Evolutionary conservation across 1,140 invertebrate species (phyloP).

Genomic region (Telenomus remus): DNA sequence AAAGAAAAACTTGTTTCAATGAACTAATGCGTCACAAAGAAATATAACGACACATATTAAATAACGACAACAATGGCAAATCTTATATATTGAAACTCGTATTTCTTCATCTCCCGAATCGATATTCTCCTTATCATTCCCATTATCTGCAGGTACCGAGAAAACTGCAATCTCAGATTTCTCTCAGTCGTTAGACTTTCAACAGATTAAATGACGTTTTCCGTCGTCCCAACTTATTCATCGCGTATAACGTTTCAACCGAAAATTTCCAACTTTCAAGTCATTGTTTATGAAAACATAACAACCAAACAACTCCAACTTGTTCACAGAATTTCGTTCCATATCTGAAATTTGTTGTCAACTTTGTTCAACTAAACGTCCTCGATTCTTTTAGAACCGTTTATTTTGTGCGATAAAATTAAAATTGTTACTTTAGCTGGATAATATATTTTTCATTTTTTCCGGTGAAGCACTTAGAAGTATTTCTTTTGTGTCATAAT

Average conservation of each 20-base stretch:
- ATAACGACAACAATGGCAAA: constrained; percentile 30
- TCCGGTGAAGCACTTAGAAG: not conserved
- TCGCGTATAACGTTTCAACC: constrained; percentile 2
- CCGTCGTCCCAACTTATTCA: constrained; percentile 15
- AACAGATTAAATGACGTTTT: constrained; percentile 49
- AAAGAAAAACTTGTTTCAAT: constrained; percentile 20
- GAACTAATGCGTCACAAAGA: constrained; percentile 14
- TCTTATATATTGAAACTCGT: constrained; percentile 31
- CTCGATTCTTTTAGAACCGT: too few species aligned
- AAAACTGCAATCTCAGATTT: constrained; percentile 48
- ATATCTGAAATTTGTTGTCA: too few species aligned
- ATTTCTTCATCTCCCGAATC: constrained; percentile 35
- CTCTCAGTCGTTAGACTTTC: constrained; percentile 33
- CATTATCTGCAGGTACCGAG: constrained; percentile 39
- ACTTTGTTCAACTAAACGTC: too few species aligned
- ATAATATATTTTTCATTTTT: not conserved
- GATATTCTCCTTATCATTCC: constrained; percentile 46
- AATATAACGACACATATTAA: constrained; percentile 23
- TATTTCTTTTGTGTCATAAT: not conserved
- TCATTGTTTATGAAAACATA: too few species aligned
- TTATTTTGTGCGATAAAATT: too few species aligned
- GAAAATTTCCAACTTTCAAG: too few species aligned
- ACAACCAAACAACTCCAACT: too few species aligned
- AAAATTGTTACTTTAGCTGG: too few species aligned
- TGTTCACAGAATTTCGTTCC: too few species aligned